phyloP scores from a whole-genome alignment of 2,888 invertebrate species.

The Uropetala carovei region DNA sequence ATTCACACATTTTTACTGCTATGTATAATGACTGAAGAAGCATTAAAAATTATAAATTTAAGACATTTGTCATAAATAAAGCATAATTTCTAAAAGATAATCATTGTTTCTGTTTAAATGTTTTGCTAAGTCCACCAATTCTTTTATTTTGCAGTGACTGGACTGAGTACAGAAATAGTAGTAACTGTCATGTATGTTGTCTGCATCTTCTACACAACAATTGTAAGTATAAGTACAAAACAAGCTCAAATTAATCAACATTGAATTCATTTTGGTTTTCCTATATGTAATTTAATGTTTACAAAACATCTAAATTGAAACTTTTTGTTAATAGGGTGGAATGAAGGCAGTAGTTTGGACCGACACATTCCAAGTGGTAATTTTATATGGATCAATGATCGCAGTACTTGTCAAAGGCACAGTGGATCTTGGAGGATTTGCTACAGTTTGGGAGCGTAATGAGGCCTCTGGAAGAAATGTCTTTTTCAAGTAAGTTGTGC shows the following conservation, averaged over 20 bases:
- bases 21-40: not conserved
- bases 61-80: not conserved
- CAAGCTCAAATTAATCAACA: not conserved
- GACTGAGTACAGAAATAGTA: conserved; percentile 76
- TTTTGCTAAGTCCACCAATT: conserved; percentile 39
- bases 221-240: conserved; percentile 74
- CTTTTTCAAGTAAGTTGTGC: conserved; percentile 70
- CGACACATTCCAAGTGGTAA: conserved; percentile 74
- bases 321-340: conserved; percentile 71
- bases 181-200: conserved; percentile 77
- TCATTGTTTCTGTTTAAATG: conserved; percentile 1
- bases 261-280: conserved; percentile 22
- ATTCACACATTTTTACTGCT: not conserved
- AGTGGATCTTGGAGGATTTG: conserved; percentile 72
- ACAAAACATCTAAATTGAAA: not conserved
- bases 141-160: conserved; percentile 75
- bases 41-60: not conserved
- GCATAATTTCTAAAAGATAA: not conserved
- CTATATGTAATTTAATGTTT: not conserved
- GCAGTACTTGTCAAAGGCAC: conserved; percentile 73
- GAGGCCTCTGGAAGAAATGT: conserved; percentile 69
- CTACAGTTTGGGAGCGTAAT: conserved; percentile 72
- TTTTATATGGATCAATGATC: conserved; percentile 73
- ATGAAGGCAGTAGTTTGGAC: conserved; percentile 75
- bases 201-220: conserved; percentile 78